These are phyloP conservation scores for Cremastinae sp. DNA, from an alignment of 2,888 invertebrate species.

Conservation along the genomic window DNA sequence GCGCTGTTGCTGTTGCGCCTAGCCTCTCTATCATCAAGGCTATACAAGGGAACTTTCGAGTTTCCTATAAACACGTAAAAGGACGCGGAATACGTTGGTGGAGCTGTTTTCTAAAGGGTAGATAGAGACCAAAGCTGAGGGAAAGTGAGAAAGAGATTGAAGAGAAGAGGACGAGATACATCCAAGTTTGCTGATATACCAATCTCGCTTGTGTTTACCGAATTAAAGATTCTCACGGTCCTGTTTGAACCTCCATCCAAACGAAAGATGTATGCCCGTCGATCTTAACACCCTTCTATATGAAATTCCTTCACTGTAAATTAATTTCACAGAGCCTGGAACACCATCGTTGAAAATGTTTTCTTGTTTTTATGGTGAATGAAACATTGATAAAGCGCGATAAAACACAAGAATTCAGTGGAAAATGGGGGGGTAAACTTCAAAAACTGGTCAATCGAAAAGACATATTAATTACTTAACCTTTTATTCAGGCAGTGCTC, in stretches of 20 bases:
- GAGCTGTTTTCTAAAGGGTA: conserved; percentile 19
- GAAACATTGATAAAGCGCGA: background rate
- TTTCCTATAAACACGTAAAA: conserved; percentile 55
- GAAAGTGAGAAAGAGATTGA: conserved; percentile 6
- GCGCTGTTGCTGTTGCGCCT: conserved; percentile 52
- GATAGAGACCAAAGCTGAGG: conserved; percentile 11
- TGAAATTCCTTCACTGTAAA: conserved; percentile 6
- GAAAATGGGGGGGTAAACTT: background rate
- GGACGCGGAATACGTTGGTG: conserved; percentile 25
- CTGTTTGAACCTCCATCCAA: conserved; percentile 32
- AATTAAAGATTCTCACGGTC: conserved; percentile 57
- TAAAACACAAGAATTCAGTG: background rate
- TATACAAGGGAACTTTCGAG: conserved; percentile 55
- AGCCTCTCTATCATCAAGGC: conserved; percentile 57
- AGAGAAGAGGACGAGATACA: conserved; percentile 20
- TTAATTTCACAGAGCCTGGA: conserved; percentile 14
- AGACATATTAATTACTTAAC: no score
- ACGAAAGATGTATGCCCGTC: conserved; percentile 36
- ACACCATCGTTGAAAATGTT: background rate
- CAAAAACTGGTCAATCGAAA: no score
- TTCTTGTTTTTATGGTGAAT: background rate
- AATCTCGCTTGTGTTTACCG: conserved; percentile 56
- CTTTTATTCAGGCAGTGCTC: no score
- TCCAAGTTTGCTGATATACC: conserved; percentile 56
- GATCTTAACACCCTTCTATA: conserved; percentile 12